Evolutionary conservation across 2,888 invertebrate species (phyloP).

Genomic region (Pherbina coryleti): DNA sequence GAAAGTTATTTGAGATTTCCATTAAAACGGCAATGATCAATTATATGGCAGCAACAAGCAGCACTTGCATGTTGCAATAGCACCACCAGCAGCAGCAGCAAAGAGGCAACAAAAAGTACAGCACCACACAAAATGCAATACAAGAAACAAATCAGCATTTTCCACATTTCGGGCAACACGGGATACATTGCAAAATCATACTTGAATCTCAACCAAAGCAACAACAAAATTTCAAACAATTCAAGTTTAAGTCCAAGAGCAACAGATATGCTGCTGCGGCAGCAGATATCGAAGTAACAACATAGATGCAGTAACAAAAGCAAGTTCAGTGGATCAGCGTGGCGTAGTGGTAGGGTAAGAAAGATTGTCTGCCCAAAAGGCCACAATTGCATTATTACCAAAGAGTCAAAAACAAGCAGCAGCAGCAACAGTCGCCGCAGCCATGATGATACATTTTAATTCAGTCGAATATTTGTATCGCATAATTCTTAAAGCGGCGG

Average conservation of each 20-base stretch:
- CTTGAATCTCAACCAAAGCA: neutral
- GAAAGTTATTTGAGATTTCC: neutral
- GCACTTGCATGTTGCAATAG: neutral
- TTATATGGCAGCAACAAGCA: neutral
- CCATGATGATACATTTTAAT: conserved; percentile 64
- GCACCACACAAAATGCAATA: conserved; percentile 38
- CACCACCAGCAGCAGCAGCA: neutral
- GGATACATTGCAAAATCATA: neutral
- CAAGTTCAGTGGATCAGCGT: neutral
- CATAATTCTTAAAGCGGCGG: neutral
- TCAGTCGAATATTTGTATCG: conserved; percentile 57
- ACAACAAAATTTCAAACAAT: neutral
- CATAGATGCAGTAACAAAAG: neutral
- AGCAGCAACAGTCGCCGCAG: conserved; percentile 44
- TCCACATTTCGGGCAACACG: too few species aligned
- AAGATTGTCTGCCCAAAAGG: neutral
- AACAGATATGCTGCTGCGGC: neutral
- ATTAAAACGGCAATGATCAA: neutral
- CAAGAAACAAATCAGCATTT: neutral
- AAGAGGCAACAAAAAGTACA: conserved; percentile 35
- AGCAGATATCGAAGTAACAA: neutral
- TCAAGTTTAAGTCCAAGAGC: conserved; percentile 34
- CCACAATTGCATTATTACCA: neutral
- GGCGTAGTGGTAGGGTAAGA: neutral
- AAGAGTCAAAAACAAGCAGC: neutral